These are phyloP conservation scores for Acanthochromis polyacanthus DNA, from an alignment of 2,113 vertebrate species.

Conservation along the genomic window DNA sequence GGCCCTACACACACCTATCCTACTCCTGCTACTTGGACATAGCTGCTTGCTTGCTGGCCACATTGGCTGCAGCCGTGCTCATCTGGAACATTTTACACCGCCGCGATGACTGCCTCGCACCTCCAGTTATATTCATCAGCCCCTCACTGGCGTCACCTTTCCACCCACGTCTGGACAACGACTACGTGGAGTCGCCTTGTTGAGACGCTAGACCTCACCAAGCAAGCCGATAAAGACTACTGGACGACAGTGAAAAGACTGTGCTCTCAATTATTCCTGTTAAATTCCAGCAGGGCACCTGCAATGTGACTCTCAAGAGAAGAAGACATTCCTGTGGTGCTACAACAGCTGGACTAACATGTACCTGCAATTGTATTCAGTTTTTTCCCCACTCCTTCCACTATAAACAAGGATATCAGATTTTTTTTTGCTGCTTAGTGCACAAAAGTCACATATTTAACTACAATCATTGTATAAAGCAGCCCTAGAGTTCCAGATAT, in stretches of 20 bases:
- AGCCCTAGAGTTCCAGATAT: slow-evolving; percentile 26
- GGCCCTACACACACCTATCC: slow-evolving; percentile 93
- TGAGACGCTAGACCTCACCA: slow-evolving; percentile 75
- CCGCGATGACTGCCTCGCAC: slow-evolving; percentile 93
- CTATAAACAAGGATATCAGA: slow-evolving; percentile 26
- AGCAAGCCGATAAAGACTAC: neutral
- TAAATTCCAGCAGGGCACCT: neutral
- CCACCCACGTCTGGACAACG: slow-evolving; percentile 91
- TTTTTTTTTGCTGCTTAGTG: slow-evolving; percentile 48
- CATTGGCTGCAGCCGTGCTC: slow-evolving; percentile 93
- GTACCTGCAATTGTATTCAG: slow-evolving; percentile 33
- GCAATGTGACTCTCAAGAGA: slow-evolving; percentile 25
- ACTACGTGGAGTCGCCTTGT: slow-evolving; percentile 97
- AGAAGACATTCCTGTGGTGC: slow-evolving; percentile 14
- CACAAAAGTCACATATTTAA: slow-evolving; percentile 42
- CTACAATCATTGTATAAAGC: slow-evolving; percentile 33
- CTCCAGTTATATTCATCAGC: slow-evolving; percentile 94
- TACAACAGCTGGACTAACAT: slow-evolving; percentile 36
- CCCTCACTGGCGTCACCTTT: slow-evolving; percentile 89
- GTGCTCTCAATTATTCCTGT: slow-evolving; percentile 4
- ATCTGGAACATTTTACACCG: slow-evolving; percentile 99
- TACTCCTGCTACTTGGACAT: slow-evolving; percentile 99
- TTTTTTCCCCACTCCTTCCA: neutral
- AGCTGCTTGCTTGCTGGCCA: slow-evolving; percentile 93
- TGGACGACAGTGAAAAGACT: neutral